Conservation (phyloP, 30 jellyfish, hydroid and myxozoan genomes). For the Cassiopea andromeda region DNA sequence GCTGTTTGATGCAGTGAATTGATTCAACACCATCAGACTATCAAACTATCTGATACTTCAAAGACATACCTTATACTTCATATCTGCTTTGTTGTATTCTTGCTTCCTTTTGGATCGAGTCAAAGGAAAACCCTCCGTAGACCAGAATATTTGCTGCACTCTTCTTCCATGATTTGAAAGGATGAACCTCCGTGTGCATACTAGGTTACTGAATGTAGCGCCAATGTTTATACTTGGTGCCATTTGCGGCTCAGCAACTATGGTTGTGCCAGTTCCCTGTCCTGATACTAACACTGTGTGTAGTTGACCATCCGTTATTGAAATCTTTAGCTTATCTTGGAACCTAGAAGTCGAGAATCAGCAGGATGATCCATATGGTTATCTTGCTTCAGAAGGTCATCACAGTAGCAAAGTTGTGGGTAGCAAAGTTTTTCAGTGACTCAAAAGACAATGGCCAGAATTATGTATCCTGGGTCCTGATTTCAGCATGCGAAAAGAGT, state of each 20-base stretch:
- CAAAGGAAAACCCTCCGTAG: conserved; percentile 92
- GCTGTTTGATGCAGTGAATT: no score
- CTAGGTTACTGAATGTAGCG: conserved; percentile 81
- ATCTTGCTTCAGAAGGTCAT: no score
- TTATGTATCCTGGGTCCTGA: no score
- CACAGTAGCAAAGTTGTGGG: no score
- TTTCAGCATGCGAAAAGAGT: no score
- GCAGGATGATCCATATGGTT: no score
- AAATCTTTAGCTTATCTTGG: conserved; percentile 79
- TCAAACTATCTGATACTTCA: no score
- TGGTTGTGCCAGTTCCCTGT: conserved; percentile 92
- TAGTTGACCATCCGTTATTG: conserved; percentile 74
- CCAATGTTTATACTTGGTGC: conserved; percentile 85
- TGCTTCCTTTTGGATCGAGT: conserved; percentile 68
- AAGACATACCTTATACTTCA: conserved; percentile 78
- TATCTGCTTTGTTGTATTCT: conserved; percentile 76
- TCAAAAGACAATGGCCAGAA: no score
- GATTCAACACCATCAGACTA: no score
- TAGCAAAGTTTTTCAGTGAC: no score
- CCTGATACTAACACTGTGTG: conserved; percentile 80
- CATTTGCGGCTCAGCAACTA: conserved; percentile 90
- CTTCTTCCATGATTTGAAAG: conserved; percentile 90
- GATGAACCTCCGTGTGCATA: conserved; percentile 66
- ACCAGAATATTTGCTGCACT: conserved; percentile 94
- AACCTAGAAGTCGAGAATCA: conserved; percentile 51